These are phyloP conservation scores for Trichopria drosophilae DNA, from an alignment of 2,888 invertebrate species.

Conservation along the genomic window DNA sequence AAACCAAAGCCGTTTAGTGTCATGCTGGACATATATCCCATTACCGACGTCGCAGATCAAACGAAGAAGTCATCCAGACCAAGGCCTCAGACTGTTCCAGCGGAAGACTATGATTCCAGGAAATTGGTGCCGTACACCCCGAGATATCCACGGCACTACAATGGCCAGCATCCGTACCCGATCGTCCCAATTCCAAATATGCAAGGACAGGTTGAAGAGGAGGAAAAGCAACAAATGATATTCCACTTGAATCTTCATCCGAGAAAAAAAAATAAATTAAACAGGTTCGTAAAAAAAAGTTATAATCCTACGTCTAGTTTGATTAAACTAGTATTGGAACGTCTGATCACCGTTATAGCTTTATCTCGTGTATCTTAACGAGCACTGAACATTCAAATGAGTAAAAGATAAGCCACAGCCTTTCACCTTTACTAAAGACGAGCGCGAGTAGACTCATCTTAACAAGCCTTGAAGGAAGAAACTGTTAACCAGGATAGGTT, in stretches of 20 bases:
- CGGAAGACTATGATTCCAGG: constrained; percentile 45
- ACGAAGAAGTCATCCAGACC: constrained; percentile 35
- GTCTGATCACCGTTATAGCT: no score
- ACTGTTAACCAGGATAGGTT: no score
- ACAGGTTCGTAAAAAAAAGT: constrained; percentile 41
- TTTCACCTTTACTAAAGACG: no score
- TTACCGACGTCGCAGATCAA: constrained; percentile 55
- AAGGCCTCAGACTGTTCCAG: background rate
- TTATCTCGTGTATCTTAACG: no score
- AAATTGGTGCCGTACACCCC: constrained; percentile 40
- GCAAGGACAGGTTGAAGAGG: constrained; percentile 46
- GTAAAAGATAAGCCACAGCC: no score
- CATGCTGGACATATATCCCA: constrained; percentile 68
- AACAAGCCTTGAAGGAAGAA: no score
- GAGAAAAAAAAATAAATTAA: constrained; percentile 56
- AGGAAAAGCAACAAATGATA: constrained; percentile 64
- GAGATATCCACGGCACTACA: constrained; percentile 41
- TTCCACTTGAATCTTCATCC: constrained; percentile 70
- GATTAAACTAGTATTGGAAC: no score
- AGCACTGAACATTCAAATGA: no score
- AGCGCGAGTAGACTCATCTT: no score
- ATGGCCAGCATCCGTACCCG: constrained; percentile 36
- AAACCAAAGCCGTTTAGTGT: constrained; percentile 65
- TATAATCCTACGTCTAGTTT: background rate
- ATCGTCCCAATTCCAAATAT: constrained; percentile 39